Evolutionary conservation across 2,113 vertebrate species (phyloP).

Genomic region (Chaetura pelagica): DNA sequence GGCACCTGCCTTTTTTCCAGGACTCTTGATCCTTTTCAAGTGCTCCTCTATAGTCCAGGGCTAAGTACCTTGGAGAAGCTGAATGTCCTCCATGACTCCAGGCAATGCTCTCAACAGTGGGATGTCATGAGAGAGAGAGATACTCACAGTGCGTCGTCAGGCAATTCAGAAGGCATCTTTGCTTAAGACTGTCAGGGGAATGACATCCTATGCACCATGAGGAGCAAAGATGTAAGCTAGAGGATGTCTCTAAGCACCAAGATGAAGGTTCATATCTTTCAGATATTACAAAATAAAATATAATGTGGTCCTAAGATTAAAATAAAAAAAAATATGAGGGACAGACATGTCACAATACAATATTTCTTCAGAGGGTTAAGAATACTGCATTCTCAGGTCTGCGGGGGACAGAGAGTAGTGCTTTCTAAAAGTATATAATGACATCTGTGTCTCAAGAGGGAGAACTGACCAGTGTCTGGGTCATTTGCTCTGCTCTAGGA

Average conservation of each 20-base stretch:
- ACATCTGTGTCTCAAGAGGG: neutral
- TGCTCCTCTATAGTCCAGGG: accelerated
- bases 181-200: neutral
- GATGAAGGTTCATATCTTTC: neutral
- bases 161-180: neutral
- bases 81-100: accelerated
- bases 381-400: neutral
- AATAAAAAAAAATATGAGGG: neutral
- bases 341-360: neutral
- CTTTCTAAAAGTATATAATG: neutral
- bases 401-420: neutral
- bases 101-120: accelerated
- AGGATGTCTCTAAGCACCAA: neutral
- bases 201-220: neutral
- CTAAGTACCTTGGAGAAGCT: neutral
- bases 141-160: accelerated
- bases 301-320: too few relatives aligned
- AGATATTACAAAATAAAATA: neutral
- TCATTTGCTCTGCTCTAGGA: neutral
- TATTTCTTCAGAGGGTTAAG: neutral
- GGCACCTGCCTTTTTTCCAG: neutral
- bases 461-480: neutral
- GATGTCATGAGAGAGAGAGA: accelerated
- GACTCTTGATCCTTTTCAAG: neutral
- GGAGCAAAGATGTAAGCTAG: neutral